Evolutionary conservation across 1,140 invertebrate species (phyloP).

Genomic region (Pogonus chalceus): DNA sequence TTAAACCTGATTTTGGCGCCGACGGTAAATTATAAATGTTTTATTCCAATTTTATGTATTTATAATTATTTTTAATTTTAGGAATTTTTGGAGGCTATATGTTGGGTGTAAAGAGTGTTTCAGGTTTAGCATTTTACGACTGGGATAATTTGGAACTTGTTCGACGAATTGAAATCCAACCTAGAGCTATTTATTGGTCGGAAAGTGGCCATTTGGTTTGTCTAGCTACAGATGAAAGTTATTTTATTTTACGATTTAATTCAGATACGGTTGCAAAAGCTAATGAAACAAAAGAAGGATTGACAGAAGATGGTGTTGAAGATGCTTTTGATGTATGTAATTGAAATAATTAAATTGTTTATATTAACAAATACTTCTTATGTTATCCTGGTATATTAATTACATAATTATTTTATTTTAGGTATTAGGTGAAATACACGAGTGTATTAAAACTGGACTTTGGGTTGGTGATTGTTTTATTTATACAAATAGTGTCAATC

Average conservation of each 20-base stretch:
- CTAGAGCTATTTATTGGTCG: constrained; percentile 92
- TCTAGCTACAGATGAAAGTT: constrained; percentile 90
- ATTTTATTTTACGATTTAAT: constrained; percentile 91
- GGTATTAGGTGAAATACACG: constrained; percentile 80
- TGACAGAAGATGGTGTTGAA: constrained; percentile 92
- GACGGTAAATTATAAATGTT: constrained; percentile 51
- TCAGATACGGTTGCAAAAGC: constrained; percentile 63
- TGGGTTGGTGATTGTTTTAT: constrained; percentile 99
- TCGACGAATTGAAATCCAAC: constrained; percentile 91
- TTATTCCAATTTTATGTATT: background rate
- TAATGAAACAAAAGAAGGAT: constrained; percentile 57
- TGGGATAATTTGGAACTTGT: constrained; percentile 92
- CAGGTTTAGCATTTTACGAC: constrained; percentile 90
- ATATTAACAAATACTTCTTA: constrained; percentile 11
- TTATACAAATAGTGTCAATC: constrained; percentile 95
- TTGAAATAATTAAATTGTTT: constrained; percentile 14
- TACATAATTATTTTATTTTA: constrained; percentile 31
- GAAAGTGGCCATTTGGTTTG: constrained; percentile 92
- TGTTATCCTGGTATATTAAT: too few species aligned
- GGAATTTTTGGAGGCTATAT: constrained; percentile 93
- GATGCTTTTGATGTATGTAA: constrained; percentile 87
- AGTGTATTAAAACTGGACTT: constrained; percentile 89
- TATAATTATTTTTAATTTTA: constrained; percentile 29
- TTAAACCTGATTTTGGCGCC: constrained; percentile 92
- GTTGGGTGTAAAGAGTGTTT: constrained; percentile 87